Percentiles rank a stretch among this genome's conserved stretches.
Evolutionary conservation across 2,888 invertebrate species (phyloP).

Genomic region (Eurytoma californica): DNA sequence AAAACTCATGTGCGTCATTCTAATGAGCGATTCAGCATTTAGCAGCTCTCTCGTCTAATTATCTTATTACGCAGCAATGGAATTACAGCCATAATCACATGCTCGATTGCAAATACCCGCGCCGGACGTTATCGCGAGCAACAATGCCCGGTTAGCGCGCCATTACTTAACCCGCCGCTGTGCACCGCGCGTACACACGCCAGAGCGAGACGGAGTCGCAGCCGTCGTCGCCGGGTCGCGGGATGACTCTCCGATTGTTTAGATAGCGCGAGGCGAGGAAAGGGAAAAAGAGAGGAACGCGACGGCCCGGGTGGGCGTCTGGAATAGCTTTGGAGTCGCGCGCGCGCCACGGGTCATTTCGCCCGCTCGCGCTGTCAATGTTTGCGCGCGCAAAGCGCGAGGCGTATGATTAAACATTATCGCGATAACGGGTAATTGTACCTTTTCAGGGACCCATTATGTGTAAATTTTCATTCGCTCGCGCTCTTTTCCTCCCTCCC

Average conservation of each 20-base stretch:
- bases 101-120: slow-evolving; percentile 7
- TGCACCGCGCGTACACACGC: neutral
- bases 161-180: neutral
- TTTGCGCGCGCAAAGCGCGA: slow-evolving; percentile 28
- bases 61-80: neutral
- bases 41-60: neutral
- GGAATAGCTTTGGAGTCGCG: slow-evolving; percentile 46
- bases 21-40: no score
- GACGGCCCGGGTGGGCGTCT: slow-evolving; percentile 42
- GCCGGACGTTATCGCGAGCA: slow-evolving; percentile 1
- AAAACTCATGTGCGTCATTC: no score
- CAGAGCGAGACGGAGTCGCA: neutral
- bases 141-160: neutral
- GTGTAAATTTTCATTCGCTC: slow-evolving; percentile 55
- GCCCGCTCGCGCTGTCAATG: slow-evolving; percentile 50
- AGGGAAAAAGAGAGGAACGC: slow-evolving; percentile 14
- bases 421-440: slow-evolving; percentile 56
- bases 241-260: slow-evolving; percentile 49
- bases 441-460: slow-evolving; percentile 53
- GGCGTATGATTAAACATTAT: slow-evolving; percentile 57
- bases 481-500: slow-evolving; percentile 1
- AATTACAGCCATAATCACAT: neutral
- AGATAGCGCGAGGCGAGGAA: slow-evolving; percentile 18
- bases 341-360: slow-evolving; percentile 31
- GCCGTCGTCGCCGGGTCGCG: slow-evolving; percentile 4